phyloP scores from a whole-genome alignment of 2,797 vertebrate genomes.

The Babyrousa celebensis region DNA sequence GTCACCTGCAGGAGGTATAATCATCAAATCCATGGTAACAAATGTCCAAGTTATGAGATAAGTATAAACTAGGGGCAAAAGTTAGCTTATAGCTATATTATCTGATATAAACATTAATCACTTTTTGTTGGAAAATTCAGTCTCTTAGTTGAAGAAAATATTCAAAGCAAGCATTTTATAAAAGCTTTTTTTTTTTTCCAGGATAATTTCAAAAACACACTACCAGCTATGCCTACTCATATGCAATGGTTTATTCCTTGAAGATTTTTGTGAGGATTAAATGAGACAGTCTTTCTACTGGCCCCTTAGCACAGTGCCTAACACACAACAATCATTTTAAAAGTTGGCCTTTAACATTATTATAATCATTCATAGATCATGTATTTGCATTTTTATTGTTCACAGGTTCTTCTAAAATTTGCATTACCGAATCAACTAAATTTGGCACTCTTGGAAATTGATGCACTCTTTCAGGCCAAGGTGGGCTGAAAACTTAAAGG shows the following conservation, averaged over 20 bases:
- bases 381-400: constrained; percentile 1
- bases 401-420: constrained; percentile 1
- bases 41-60: neutral
- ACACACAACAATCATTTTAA: constrained; percentile 1
- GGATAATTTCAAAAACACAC: neutral
- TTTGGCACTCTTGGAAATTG: neutral
- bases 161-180: neutral
- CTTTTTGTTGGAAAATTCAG: constrained; percentile 50
- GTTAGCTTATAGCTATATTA: constrained; percentile 17
- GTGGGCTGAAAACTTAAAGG: neutral
- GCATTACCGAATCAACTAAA: neutral
- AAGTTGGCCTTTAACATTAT: neutral
- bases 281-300: neutral
- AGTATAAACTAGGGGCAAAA: neutral
- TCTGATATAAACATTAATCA: constrained; percentile 22
- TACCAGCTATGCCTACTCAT: neutral
- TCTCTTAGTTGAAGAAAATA: neutral
- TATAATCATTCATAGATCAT: neutral
- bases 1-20: neutral
- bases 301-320: neutral
- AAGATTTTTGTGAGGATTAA: constrained; percentile 23
- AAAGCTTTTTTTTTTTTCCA: neutral
- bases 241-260: constrained; percentile 49
- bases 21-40: neutral
- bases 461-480: neutral